These are phyloP conservation scores for Sacculina carcini DNA, from an alignment of 2,888 invertebrate species.

Conservation along the genomic window DNA sequence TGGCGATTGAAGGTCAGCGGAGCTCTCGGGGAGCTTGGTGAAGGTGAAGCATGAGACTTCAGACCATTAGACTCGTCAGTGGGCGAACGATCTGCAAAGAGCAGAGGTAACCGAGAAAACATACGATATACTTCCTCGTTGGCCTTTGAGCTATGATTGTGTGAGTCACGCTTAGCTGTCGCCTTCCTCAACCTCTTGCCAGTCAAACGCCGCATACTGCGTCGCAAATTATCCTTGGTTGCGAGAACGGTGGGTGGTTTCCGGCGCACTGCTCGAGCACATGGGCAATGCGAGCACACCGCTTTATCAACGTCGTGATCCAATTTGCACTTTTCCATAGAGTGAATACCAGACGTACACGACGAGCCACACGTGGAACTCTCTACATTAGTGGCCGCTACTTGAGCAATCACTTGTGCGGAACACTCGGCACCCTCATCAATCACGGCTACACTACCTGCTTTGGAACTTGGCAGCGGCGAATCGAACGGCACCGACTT, in stretches of 20 bases:
- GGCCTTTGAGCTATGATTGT: too few relatives aligned
- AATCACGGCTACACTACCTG: not conserved
- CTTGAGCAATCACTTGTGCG: not conserved
- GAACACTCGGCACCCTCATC: not conserved
- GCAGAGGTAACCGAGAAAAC: not conserved
- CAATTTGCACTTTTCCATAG: not conserved
- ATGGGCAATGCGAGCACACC: too few relatives aligned
- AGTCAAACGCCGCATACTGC: not conserved
- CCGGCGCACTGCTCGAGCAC: not conserved
- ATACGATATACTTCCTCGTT: not conserved
- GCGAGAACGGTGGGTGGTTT: not conserved
- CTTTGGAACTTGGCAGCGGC: not conserved
- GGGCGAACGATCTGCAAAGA: not conserved
- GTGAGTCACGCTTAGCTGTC: not conserved
- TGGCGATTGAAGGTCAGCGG: not conserved
- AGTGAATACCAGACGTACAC: not conserved
- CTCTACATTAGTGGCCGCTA: too few relatives aligned
- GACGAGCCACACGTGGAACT: slow-evolving; percentile 2
- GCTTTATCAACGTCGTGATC: too few relatives aligned
- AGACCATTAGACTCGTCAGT: not conserved
- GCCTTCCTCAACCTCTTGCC: not conserved
- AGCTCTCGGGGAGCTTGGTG: not conserved
- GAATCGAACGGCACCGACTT: slow-evolving; percentile 2
- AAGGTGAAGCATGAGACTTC: not conserved
- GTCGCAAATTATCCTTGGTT: not conserved